Base-by-base conservation (phyloP, 1,140 invertebrate species). In the Cardiocondyla obscurior region DNA sequence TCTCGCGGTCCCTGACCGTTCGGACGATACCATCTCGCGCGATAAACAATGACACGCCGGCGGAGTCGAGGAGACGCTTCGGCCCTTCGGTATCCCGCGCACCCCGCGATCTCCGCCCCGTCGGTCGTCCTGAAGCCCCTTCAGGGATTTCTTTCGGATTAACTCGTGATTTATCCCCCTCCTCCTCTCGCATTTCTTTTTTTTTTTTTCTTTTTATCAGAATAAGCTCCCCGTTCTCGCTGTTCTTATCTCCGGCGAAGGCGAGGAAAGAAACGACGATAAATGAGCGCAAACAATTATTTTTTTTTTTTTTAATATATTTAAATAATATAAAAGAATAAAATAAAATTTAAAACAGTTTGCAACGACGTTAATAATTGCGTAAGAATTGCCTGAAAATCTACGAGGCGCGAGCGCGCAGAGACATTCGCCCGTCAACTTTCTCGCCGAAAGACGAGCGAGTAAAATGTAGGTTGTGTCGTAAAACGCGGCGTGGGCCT, bases 391-490 rank as follows among this genome's bases (percentile, higher is more conserved):
- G 12, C 7, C 53, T 25, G 42, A 72, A 28, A 39, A 57, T 30
- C 14, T 22, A 5, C n/a, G 28, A 16, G 33, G 58, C 30, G 14
- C 3, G 25, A 28, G 55, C 60, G 44, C 25, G 39, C 36, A 16
- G 30, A 46, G 36, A 22, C 42, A 42, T 16, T 62, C 39, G 30
- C 58, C 6, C 33, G 70, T 82, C 42, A 65, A 86, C 85, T 87
- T 87, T 87, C 84, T 87, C 84, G 51, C 28, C 70, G 65, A 83
- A 83, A 86, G 84, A 87, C 64, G 81, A 86, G 70, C 72, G 39
- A 77, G 72, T 86, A 87, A 87, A 87, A 87, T 87, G 84, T 87
- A 79, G 84, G 84, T 86, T 87, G 51, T 49, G 81, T 86, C 85
- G 51, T 86, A 87, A 87, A 87, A 83, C 64, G 53, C 72, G 84